These are phyloP conservation scores for Dinothrombium tinctorium DNA, from an alignment of 1,140 invertebrate species.

Conservation along the genomic window DNA sequence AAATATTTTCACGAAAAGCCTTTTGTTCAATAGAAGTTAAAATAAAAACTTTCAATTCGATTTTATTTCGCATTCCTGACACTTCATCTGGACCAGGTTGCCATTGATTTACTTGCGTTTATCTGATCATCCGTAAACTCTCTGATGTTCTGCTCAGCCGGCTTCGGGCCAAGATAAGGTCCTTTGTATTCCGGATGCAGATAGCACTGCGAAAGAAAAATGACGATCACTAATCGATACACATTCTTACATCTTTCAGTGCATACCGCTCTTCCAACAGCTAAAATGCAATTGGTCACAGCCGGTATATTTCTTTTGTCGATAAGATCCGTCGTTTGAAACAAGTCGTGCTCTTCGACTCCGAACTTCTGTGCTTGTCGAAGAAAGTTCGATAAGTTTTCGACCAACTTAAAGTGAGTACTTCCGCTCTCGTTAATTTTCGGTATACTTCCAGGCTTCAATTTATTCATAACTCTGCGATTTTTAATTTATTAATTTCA, in stretches of 20 bases:
- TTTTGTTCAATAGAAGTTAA: too few relatives aligned
- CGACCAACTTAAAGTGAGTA: neutral
- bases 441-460: neutral
- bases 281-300: neutral
- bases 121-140: slow-evolving; percentile 65
- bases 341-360: neutral
- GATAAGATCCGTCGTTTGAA: neutral
- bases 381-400: slow-evolving; percentile 1
- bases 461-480: slow-evolving; percentile 3
- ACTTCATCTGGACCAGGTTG: too few relatives aligned
- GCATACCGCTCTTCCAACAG: slow-evolving; percentile 4
- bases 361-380: neutral
- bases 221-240: neutral
- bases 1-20: too few relatives aligned
- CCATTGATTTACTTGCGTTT: too few relatives aligned
- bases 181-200: slow-evolving; percentile 63
- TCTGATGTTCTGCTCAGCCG: slow-evolving; percentile 60
- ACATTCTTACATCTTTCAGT: neutral
- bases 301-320: slow-evolving; percentile 3
- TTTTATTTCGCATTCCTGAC: too few relatives aligned
- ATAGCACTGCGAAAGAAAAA: slow-evolving; percentile 30
- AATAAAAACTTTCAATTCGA: too few relatives aligned
- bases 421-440: slow-evolving; percentile 22
- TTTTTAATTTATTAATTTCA: neutral
- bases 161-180: slow-evolving; percentile 43